Evolutionary conservation across 1,140 invertebrate species (phyloP), one percentile per base, ranked within the genome.

Genomic region (Hesperophylax magnus): DNA sequence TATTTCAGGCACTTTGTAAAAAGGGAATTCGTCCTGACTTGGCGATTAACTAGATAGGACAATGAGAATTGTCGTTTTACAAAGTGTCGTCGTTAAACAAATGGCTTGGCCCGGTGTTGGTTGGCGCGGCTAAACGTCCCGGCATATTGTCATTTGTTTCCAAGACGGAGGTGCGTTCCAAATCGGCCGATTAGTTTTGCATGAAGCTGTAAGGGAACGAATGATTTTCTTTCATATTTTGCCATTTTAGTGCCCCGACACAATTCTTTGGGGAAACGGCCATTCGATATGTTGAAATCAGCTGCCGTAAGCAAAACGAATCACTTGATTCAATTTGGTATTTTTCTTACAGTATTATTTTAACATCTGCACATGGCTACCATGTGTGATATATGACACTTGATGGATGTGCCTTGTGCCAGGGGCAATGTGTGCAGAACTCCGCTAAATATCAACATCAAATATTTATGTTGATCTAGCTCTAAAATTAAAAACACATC

Each of bases 121-220:
- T 61, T 27, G 75, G 78, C 54, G 31, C 11, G 69, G 65, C 77
- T 58, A 69, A 69, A 71, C 53, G 69, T 74, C 39, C 67, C 78
- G 63, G 61, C 78, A 79, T 71, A 79, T 83, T 83, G 82, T 83
- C 76, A 67, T 81, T 77, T 81, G 82, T 83, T 81, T 83, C 81
- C 69, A 81, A 83, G 80, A 83, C 67, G 77, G 71, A 67, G 77
- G 71, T 83, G 79, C 82, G 79, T 83, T 63, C 71, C 52, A 65
- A 83, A 83, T 83, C 79, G 77, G 22, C 22, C 82, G 82, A 83
- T 83, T 83, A 80, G 82, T 69, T 81, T 76, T 81, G 82, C 82
- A 58, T 80, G 78, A 79, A 67, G 20, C 61, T 39, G 76, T 67
- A 72, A 47, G 53, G 72, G 74, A 56, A 76, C 34, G 34, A 53